Percentiles rank a stretch among this genome's conserved stretches.
Evolutionary conservation across 2,797 vertebrate species (phyloP).

Genomic region (Gambelia wislizenii): DNA sequence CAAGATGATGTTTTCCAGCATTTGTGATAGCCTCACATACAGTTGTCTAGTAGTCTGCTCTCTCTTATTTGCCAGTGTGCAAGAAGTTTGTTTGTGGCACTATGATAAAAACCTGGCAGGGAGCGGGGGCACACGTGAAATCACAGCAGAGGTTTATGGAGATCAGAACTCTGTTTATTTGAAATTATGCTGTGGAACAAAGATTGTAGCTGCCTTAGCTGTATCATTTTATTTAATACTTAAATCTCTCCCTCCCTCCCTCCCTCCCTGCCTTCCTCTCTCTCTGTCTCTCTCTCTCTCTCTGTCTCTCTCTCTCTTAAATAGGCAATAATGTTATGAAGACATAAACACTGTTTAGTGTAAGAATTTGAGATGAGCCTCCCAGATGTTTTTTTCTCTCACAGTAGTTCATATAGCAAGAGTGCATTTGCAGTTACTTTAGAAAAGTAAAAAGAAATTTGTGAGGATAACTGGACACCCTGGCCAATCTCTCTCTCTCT

Average conservation of each 20-base stretch:
- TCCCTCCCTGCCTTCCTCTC: no score
- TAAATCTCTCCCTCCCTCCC: no score
- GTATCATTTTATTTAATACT: background rate
- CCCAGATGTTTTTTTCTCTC: background rate
- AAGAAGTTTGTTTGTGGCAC: background rate
- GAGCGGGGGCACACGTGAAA: no score
- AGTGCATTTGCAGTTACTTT: background rate
- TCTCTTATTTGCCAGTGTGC: background rate
- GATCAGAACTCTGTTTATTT: background rate
- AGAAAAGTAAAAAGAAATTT: conserved; percentile 3
- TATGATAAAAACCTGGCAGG: background rate
- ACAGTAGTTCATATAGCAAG: background rate
- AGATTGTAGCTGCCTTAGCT: background rate
- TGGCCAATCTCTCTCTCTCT: no score
- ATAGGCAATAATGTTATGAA: background rate
- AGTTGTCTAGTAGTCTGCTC: background rate
- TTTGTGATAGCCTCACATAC: background rate
- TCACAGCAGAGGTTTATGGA: background rate
- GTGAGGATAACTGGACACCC: background rate
- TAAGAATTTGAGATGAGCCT: background rate
- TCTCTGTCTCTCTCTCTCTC: no score
- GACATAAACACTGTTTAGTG: background rate
- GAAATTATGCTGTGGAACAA: background rate
- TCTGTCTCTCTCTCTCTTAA: no score
- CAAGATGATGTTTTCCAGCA: background rate